Conservation (phyloP, 2,113 vertebrate species). For the Cricetomys ansorgei region DNA sequence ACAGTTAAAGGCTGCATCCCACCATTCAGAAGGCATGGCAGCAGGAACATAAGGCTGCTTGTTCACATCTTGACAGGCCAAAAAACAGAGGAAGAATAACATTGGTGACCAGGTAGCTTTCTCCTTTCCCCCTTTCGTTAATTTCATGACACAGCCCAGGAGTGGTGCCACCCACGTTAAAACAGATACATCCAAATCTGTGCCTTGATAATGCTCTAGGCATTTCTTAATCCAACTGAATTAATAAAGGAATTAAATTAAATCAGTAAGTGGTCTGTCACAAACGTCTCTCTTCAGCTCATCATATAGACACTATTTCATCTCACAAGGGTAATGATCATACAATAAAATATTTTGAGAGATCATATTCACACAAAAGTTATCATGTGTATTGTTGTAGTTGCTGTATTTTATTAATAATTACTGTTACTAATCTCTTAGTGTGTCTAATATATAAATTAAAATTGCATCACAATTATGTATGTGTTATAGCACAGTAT, state of each 20-base stretch:
- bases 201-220: neutral
- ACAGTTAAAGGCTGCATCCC: neutral
- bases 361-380: neutral
- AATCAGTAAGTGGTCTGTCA: neutral
- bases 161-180: neutral
- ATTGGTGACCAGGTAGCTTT: neutral
- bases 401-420: neutral
- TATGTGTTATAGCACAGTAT: neutral
- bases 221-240: neutral
- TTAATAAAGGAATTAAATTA: neutral
- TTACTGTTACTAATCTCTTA: neutral
- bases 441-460: neutral
- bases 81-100: neutral
- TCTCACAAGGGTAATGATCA: neutral
- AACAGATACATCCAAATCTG: neutral
- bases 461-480: neutral
- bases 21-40: too few relatives aligned
- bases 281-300: neutral
- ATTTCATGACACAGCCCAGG: neutral
- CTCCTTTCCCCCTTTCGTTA: neutral
- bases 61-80: neutral
- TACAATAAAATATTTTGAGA: neutral
- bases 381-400: neutral
- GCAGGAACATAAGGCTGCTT: neutral
- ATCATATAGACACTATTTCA: neutral